phyloP scores from a whole-genome alignment of 2,888 invertebrate genomes.

The Sepioteuthis lessoniana region DNA sequence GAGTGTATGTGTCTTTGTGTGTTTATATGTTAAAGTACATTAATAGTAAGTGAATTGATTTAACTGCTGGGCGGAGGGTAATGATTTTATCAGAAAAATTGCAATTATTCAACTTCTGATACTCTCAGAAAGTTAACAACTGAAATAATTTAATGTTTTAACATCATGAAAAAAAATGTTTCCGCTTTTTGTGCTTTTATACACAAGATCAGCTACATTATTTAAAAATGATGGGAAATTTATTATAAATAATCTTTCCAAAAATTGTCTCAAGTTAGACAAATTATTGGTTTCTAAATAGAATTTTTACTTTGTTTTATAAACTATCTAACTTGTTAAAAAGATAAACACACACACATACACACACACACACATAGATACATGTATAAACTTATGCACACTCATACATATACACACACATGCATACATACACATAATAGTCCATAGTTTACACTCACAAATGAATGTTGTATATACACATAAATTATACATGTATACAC shows the following conservation, averaged over 20 bases:
- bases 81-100: slow-evolving; percentile 23
- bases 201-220: not conserved
- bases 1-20: too few species aligned
- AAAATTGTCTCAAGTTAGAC: too few species aligned
- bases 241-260: too few species aligned
- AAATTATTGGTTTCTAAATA: too few species aligned
- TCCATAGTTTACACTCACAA: too few species aligned
- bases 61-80: not conserved
- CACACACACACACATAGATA: not conserved
- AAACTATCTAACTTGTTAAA: not conserved
- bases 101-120: slow-evolving; percentile 33
- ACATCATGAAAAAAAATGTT: not conserved
- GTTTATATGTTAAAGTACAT: not conserved
- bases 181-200: not conserved
- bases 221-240: too few species aligned
- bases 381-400: too few species aligned
- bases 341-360: not conserved
- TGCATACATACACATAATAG: too few species aligned
- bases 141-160: not conserved
- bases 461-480: too few species aligned
- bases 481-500: too few species aligned
- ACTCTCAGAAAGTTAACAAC: not conserved
- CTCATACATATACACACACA: too few species aligned
- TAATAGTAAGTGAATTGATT: slow-evolving; percentile 11
- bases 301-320: too few species aligned